Evolutionary conservation across 2,797 vertebrate genomes (phyloP).

Genomic region (Alcedo quadribrachys): DNA sequence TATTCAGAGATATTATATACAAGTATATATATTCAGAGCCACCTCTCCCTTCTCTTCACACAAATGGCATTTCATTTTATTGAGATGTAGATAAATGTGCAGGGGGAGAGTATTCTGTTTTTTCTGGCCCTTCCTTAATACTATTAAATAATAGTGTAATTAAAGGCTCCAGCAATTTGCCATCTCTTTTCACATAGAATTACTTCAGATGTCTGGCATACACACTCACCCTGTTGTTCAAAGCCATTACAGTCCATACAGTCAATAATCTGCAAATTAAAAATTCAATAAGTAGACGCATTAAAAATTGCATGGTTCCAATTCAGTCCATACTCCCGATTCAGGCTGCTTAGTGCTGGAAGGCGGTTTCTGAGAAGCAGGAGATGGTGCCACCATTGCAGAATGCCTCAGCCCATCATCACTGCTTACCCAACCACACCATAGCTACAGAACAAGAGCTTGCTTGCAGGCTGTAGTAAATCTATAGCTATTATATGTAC

Average conservation of each 20-base stretch:
- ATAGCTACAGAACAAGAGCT: background rate
- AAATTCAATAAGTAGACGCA: slow-evolving; percentile 77
- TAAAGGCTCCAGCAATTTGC: slow-evolving; percentile 66
- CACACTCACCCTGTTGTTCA: slow-evolving; percentile 66
- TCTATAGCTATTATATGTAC: background rate
- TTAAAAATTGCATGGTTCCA: slow-evolving; percentile 60
- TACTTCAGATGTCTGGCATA: slow-evolving; percentile 64
- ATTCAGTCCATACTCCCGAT: slow-evolving; percentile 30
- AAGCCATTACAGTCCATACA: slow-evolving; percentile 73
- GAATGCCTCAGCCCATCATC: background rate
- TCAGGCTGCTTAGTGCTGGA: slow-evolving; percentile 6
- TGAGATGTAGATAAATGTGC: slow-evolving; percentile 44
- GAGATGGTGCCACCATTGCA: slow-evolving; percentile 17
- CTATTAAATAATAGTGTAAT: slow-evolving; percentile 70
- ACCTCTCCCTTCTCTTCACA: background rate
- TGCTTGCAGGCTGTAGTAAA: background rate
- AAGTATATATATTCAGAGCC: background rate
- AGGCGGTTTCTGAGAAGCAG: slow-evolving; percentile 23
- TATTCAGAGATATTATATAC: background rate
- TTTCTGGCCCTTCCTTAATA: slow-evolving; percentile 52
- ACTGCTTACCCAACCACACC: fast-evolving
- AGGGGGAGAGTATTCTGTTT: slow-evolving; percentile 16
- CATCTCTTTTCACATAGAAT: slow-evolving; percentile 64
- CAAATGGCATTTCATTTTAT: slow-evolving; percentile 41
- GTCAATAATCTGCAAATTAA: slow-evolving; percentile 81